Evolutionary conservation across 1,140 invertebrate genomes (phyloP).

Genomic region (Phymorhynchus buccinoides): DNA sequence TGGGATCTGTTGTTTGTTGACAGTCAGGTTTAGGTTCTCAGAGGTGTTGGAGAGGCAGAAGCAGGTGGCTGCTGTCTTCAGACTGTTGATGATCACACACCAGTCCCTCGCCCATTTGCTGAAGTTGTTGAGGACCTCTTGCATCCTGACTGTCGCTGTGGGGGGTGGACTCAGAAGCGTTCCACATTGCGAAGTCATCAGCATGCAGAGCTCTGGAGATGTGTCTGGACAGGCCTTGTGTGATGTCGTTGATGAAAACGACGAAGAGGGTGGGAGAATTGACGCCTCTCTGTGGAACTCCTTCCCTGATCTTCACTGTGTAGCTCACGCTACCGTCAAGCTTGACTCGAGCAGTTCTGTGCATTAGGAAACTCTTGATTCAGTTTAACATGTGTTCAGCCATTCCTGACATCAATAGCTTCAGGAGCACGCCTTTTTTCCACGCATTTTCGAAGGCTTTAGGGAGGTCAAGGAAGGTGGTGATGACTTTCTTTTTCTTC

Average conservation of each 20-base stretch:
- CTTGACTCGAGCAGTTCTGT: constrained; percentile 33
- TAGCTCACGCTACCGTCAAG: constrained; percentile 15
- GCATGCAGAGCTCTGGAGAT: no score
- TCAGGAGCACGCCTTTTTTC: no score
- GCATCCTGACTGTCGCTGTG: not conserved
- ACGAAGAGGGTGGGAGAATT: constrained; percentile 10
- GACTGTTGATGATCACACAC: no score
- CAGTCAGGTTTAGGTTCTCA: not conserved
- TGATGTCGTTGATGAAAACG: constrained; percentile 25
- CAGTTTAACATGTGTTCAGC: constrained; percentile 27
- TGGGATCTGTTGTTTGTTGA: no score
- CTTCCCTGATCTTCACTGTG: no score
- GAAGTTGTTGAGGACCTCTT: not conserved
- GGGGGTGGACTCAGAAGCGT: no score
- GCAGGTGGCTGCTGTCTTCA: not conserved
- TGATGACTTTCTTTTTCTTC: not conserved
- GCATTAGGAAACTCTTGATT: constrained; percentile 21
- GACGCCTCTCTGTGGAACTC: not conserved
- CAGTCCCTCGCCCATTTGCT: no score
- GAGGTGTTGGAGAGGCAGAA: not conserved
- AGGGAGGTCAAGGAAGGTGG: not conserved
- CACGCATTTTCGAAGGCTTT: no score
- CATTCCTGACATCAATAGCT: no score
- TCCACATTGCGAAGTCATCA: no score
- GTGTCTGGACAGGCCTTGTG: no score